A percentile compares a stretch with the other conserved stretches of the same genome.
Evolutionary conservation across 2,888 invertebrate species (phyloP).

Genomic region (Notodonta ziczac): DNA sequence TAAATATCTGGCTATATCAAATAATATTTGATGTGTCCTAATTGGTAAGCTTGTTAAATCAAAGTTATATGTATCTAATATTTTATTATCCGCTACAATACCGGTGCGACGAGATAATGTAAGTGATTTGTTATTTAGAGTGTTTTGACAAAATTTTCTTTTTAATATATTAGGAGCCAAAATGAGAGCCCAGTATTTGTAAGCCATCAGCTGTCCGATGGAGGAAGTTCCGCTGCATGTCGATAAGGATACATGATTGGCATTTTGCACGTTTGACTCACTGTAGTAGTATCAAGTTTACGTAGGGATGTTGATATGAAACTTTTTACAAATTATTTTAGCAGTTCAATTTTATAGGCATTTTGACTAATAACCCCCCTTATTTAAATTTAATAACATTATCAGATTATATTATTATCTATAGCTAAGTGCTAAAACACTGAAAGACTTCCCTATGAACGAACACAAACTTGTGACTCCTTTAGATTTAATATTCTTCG

Average conservation of each 20-base stretch:
- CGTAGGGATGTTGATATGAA: conserved; percentile 22
- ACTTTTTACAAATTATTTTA: conserved; percentile 9
- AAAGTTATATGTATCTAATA: conserved; percentile 48
- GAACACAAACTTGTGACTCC: conserved; percentile 3
- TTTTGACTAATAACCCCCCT: background rate
- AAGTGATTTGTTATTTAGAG: conserved; percentile 76
- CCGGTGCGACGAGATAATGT: conserved; percentile 81
- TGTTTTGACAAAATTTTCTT: conserved; percentile 66
- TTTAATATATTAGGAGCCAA: conserved; percentile 60
- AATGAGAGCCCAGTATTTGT: conserved; percentile 53
- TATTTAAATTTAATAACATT: background rate
- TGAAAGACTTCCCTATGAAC: conserved; percentile 2
- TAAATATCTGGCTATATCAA: background rate
- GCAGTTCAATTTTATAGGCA: conserved; percentile 1
- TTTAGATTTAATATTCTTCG: conserved; percentile 1
- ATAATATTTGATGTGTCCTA: conserved; percentile 25
- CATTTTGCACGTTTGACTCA: conserved; percentile 69
- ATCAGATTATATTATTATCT: background rate
- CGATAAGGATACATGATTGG: conserved; percentile 55
- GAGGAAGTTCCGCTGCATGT: conserved; percentile 74
- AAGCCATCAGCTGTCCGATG: conserved; percentile 73
- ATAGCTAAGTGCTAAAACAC: background rate
- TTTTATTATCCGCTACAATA: conserved; percentile 73
- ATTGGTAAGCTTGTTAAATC: conserved; percentile 19
- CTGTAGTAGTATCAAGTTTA: conserved; percentile 53